Evolutionary conservation across 2,797 vertebrate species (phyloP).

Genomic region (Enteromius trimaculatus): DNA sequence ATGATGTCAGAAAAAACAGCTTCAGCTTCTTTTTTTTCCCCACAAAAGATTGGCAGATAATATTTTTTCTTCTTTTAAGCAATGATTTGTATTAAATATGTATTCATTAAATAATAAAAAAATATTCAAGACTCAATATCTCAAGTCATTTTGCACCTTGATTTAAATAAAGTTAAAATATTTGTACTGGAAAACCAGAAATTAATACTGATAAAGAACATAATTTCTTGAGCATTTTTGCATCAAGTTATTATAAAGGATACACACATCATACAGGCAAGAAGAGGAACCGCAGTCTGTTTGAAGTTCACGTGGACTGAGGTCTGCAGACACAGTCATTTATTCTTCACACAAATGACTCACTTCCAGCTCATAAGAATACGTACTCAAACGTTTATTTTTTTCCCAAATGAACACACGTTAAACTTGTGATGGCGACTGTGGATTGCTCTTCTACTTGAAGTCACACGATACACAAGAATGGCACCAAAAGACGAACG

Average conservation of each 20-base stretch:
- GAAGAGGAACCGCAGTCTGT: not conserved
- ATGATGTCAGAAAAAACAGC: no score
- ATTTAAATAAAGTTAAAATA: not conserved
- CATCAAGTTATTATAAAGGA: not conserved
- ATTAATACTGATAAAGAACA: not conserved
- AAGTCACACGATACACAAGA: conserved; percentile 78
- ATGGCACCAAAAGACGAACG: conserved; percentile 77
- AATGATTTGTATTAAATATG: not conserved
- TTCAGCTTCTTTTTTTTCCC: no score
- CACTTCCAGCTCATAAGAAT: not conserved
- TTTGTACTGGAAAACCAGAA: not conserved
- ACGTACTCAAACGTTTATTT: conserved; percentile 69
- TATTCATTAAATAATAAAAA: not conserved
- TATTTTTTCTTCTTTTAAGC: no score
- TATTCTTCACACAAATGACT: not conserved
- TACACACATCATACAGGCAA: not conserved
- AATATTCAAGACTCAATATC: not conserved
- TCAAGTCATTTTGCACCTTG: not conserved
- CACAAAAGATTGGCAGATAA: not conserved
- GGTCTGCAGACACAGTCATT: not conserved
- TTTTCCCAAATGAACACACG: conserved; percentile 65
- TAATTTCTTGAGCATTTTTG: not conserved
- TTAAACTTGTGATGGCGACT: conserved; percentile 70
- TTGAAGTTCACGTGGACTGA: not conserved
- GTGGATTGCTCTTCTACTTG: conserved; percentile 63